Evolutionary conservation across 2,888 invertebrate species (phyloP), one percentile per base, ranked within the genome.

Genomic region (Halocaridina rubra): DNA sequence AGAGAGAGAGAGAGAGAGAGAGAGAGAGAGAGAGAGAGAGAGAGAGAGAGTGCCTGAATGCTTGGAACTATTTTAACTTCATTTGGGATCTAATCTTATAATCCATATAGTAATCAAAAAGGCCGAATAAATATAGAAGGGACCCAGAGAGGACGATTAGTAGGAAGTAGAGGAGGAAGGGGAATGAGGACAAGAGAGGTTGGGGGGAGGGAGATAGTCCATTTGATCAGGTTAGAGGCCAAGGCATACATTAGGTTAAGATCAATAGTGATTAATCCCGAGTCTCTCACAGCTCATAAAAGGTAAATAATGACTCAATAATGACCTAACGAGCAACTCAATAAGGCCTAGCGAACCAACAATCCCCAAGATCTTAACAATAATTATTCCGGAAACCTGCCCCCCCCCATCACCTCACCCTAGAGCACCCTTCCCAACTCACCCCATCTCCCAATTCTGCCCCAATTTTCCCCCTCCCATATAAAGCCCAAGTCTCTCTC

Each of bases 291-390:
- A 59, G 78, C 76, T 84, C 82, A 84, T 84, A 76, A 84, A n/a
- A 71, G 82, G 59, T 84, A 84, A 84, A 78, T 84, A 84, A 84
- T 84, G 71, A 77, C 57, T 84, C 78, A 84, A 84, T 84, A 84
- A 84, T 78, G 82, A 72, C 77, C 77, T 78, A 84, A 84, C 82
- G 82, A 84, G 82, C 72, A 78, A n/a, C 19, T 84, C 82, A 72
- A 84, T 72, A 84, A 46, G 57, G 76, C 39, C 61, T 61, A 84
- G 78, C 22, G 46, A 33, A 64, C 71, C 59, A 33, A 77, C 19
- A 33, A 61, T 61, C 76, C 59, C 16, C 59, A n/a, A 30, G 57
- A 46, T 74, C 30, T 24, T 67, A 16, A 22, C 53, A 53, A 53
- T 53, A 53, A 53, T 53, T 53, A 53, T 53, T 53, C 53, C 8